Evolutionary conservation across 2,797 vertebrate species (phyloP).

Genomic region (Sebastes kiyomatsui): DNA sequence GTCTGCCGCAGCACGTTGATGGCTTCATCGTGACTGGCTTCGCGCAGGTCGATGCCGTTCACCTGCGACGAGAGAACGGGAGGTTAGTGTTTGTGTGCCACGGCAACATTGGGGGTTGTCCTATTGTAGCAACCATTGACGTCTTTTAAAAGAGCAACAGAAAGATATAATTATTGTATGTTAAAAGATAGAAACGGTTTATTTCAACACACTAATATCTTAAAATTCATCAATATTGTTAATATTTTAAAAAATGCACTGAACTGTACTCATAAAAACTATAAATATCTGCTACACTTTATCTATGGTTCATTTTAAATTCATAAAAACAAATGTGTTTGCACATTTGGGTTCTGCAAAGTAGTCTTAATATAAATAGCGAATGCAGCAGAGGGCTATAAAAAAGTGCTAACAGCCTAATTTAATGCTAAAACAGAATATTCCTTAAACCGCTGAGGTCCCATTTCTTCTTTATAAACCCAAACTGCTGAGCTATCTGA

Average conservation of each 20-base stretch:
- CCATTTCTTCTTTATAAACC: not conserved
- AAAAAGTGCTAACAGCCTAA: constrained; percentile 24
- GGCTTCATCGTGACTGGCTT: constrained; percentile 94
- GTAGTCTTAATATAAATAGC: not conserved
- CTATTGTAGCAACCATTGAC: not conserved
- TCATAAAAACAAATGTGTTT: too few relatives aligned
- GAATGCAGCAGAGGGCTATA: not conserved
- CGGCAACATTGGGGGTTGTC: not conserved
- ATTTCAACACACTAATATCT: not conserved
- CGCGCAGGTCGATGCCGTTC: constrained; percentile 92
- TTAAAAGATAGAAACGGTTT: not conserved
- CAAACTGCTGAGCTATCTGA: constrained; percentile 37
- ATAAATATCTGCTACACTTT: too few relatives aligned
- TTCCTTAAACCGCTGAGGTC: not conserved
- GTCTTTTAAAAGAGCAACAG: not conserved
- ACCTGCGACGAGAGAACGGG: constrained; percentile 80
- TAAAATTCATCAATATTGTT: not conserved
- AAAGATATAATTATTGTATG: not conserved
- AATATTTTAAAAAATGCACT: not conserved
- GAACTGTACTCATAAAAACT: not conserved
- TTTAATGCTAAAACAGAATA: constrained; percentile 16
- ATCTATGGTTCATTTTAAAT: too few relatives aligned
- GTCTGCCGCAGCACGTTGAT: constrained; percentile 98
- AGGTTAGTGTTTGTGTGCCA: not conserved
- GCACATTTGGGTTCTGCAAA: too few relatives aligned